Conservation (phyloP, 2,797 vertebrate species). For the Odontamblyopus rebecca region DNA sequence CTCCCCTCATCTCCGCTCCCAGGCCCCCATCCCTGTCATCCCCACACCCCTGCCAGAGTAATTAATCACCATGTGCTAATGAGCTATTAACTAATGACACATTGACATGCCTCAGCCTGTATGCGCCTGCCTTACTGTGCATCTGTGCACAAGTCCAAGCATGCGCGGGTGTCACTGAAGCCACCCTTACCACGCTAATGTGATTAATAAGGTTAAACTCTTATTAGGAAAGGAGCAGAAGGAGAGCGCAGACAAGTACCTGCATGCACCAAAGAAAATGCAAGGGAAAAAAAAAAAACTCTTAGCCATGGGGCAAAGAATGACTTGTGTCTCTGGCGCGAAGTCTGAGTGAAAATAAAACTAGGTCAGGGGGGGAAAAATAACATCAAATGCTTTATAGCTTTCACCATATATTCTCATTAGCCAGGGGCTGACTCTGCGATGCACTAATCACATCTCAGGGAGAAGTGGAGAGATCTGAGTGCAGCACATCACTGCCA, state of each 20-base stretch:
- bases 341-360: constrained; percentile 42
- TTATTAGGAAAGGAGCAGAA: constrained; percentile 60
- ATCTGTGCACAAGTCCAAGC: constrained; percentile 34
- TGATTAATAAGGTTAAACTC: constrained; percentile 78
- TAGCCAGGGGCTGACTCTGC: constrained; percentile 42
- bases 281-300: constrained; percentile 12
- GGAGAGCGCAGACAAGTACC: constrained; percentile 31
- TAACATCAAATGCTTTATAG: constrained; percentile 42
- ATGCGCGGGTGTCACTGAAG: constrained; percentile 52
- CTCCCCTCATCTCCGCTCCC: constrained; percentile 1
- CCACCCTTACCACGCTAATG: constrained; percentile 64
- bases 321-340: constrained; percentile 26
- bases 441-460: constrained; percentile 44
- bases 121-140: constrained; percentile 51
- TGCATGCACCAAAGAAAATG: constrained; percentile 18
- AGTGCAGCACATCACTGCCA: constrained; percentile 30
- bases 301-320: constrained; percentile 27
- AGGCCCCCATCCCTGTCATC: constrained; percentile 48
- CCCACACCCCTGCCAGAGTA: constrained; percentile 65
- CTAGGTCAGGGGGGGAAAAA: constrained; percentile 34
- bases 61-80: constrained; percentile 78
- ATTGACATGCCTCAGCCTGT: constrained; percentile 68
- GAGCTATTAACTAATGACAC: constrained; percentile 78
- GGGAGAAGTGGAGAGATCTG: constrained; percentile 21
- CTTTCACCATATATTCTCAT: constrained; percentile 54